phyloP scores from a whole-genome alignment of 2,113 vertebrate species.

The Mastomys natalensis region DNA sequence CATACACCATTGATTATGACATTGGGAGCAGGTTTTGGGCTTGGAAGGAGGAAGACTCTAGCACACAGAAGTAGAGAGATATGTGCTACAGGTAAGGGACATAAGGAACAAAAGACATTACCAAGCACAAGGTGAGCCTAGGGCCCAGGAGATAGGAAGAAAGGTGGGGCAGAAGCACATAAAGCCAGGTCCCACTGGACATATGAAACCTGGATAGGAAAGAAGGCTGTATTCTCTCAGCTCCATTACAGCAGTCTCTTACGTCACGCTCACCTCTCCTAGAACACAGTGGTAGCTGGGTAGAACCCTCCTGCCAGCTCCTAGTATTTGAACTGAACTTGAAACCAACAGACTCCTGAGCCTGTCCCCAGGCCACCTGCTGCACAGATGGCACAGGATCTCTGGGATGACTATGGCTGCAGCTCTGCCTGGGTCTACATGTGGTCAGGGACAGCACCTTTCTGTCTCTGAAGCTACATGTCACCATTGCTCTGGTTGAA shows the following conservation, averaged over 20 bases:
- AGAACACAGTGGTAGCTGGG: neutral
- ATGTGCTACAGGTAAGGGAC: neutral
- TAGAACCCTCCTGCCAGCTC: neutral
- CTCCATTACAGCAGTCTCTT: neutral
- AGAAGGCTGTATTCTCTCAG: neutral
- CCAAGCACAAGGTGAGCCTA: neutral
- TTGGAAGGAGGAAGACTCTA: neutral
- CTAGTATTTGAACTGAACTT: slow-evolving; percentile 50
- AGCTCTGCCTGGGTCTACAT: neutral
- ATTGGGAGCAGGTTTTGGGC: neutral
- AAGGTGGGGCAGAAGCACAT: neutral
- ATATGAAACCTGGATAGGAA: neutral
- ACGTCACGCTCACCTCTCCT: neutral
- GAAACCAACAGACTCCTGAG: neutral
- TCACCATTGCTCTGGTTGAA: slow-evolving; percentile 29
- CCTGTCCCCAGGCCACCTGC: neutral
- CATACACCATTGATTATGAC: rapidly evolving
- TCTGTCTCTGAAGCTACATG: neutral
- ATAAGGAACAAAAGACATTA: neutral
- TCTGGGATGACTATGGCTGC: too few species aligned
- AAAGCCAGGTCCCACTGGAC: neutral
- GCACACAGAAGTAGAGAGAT: neutral
- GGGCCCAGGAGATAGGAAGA: neutral
- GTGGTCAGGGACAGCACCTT: too few species aligned
- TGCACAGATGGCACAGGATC: neutral